Base-by-base conservation (phyloP, 1,140 invertebrate species). In the Caerostris extrusa region DNA sequence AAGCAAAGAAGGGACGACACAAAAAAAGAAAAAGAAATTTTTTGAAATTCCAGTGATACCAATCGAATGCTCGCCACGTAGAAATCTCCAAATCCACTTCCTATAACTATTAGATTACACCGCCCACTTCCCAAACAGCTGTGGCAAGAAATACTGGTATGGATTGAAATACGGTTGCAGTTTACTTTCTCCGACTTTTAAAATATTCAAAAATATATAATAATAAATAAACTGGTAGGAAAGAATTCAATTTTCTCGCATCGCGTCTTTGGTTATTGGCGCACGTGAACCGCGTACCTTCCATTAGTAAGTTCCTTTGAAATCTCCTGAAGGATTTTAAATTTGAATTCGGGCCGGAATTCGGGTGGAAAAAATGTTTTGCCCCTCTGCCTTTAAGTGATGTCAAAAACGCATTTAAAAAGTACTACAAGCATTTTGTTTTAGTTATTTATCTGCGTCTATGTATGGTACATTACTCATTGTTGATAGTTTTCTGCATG, bases 141-240 rank as follows among this genome's bases (percentile, higher is more conserved):
- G 55, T 3, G 14, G 56, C 17, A 8, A 7, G 5, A 19, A 64
- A 69, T 6, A 67, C 12, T n/a, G 6, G n/a, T 50, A 64, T 88
- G 64, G 86, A 60, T 64, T 4, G 58, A 88, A 88, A 57, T 81
- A 91, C 69, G 56, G 64, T 90, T 90, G 60, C 64, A 91, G 56
- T 81, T 90, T 82, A 91, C 56, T 53, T 12, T n/a, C n/a, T 71
- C 17, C n/a, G 57, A 55, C 88, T 69, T 82, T 91, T 81, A 91
- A 91, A 91, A 91, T 91, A 91, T 91, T 91, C 69, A 71, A 3
- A 34, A n/a, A n/a, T n/a, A n/a, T n/a, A n/a, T n/a, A n/a, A n/a
- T n/a, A n/a, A n/a, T n/a, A n/a, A n/a, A n/a, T n/a, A n/a, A n/a
- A n/a, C n/a, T n/a, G n/a, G n/a, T n/a, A n/a, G n/a, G n/a, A n/a